Evolutionary conservation across 2,888 invertebrate genomes (phyloP), one percentile per base, ranked within the genome.

Genomic region (Chloromyia formosa): DNA sequence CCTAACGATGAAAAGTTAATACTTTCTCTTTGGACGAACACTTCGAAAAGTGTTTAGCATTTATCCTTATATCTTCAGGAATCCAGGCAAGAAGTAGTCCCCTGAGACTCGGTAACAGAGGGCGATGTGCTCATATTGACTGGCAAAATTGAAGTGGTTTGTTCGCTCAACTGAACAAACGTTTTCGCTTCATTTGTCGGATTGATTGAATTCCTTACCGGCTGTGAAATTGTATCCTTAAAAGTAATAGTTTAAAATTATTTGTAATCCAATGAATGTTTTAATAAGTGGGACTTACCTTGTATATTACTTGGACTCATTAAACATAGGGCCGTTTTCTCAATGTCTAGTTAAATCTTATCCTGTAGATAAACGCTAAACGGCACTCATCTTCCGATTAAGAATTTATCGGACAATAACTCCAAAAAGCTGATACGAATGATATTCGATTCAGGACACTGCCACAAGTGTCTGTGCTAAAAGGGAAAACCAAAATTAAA

Each of bases 141-240:
- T 74, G 64, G 64, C 64, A 73, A 75, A 74, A 76, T 76, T 75
- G 76, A 73, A 75, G 75, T 73, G 76, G 74, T 76, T 76, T 75
- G 75, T 68, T 71, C 71, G 76, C 76, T 76, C 60, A 73, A 76
- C 73, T 76, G 69, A 75, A 74, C 74, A 76, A 76, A 75, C 75
- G 58, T 75, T 76, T 75, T 75, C 76, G 73, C 73, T 76, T 76
- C 76, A 76, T 76, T 76, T 76, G 64, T 45, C 73, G 69, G 75
- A 75, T 73, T 76, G 76, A 76, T 76, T 76, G 76, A 76, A 76
- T 76, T 76, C 73, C 35, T 18, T 53, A 53, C n/a, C 14, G 45
- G 45, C 23, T 7, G n/a, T 2, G 49, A 22, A 73, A 42, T 40
- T 40, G 58, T 20, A 42, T 56, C 20, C 1, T 9, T 16, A 58